Percentiles rank a stretch among this genome's conserved stretches.
These are phyloP conservation scores for Poecile atricapillus DNA, from an alignment of 2,113 vertebrate species.

Conservation along the genomic window DNA sequence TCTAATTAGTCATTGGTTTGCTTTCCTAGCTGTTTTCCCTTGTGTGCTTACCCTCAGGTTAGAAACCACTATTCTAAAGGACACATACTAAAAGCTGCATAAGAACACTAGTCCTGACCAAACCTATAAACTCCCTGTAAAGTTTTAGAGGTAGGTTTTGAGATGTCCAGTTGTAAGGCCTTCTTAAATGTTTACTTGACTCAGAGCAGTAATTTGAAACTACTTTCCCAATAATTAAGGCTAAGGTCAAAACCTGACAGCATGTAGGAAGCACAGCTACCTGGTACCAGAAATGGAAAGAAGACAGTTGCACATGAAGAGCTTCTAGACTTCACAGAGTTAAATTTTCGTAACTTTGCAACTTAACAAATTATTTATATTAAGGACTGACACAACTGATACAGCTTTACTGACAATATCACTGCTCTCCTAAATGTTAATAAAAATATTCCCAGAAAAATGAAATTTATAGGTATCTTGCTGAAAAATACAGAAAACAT, in stretches of 20 bases:
- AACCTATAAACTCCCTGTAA: not conserved
- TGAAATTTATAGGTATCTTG: not conserved
- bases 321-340: not conserved
- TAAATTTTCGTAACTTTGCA: not conserved
- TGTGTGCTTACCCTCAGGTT: not conserved
- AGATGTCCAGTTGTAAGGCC: not conserved
- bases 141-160: not conserved
- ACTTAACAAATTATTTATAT: not conserved
- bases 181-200: not conserved
- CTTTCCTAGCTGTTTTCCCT: not conserved
- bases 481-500: not conserved
- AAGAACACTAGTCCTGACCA: not conserved
- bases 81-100: not conserved
- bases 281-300: not conserved
- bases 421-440: not conserved
- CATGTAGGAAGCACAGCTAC: not conserved
- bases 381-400: constrained; percentile 6
- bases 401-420: not conserved
- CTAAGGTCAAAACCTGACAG: not conserved
- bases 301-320: not conserved
- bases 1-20: not conserved
- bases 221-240: not conserved
- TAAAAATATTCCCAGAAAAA: not conserved
- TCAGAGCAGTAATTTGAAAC: not conserved
- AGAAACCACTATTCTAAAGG: not conserved